These are phyloP conservation scores for Hydriomena furcata DNA, from an alignment of 2,888 invertebrate species.

Conservation along the genomic window DNA sequence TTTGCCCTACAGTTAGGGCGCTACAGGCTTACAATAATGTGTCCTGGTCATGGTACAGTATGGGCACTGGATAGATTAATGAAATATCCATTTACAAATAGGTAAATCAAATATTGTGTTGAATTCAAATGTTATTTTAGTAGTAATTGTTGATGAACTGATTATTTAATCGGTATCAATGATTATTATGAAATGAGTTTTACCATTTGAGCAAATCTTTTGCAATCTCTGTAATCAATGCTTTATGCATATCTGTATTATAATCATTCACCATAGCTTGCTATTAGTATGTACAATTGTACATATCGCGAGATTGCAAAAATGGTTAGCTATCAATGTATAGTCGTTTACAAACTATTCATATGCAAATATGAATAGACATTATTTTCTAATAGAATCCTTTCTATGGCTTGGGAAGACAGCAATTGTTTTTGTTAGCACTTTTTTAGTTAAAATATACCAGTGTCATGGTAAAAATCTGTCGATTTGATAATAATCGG, in stretches of 20 bases:
- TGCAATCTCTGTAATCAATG: background rate
- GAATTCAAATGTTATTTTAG: background rate
- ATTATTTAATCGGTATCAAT: background rate
- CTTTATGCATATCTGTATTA: conserved; percentile 10
- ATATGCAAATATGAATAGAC: background rate
- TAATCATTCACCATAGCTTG: conserved; percentile 8
- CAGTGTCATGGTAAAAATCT: conserved; percentile 21
- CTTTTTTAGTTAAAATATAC: too few relatives aligned
- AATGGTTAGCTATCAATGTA: background rate
- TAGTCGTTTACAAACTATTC: background rate
- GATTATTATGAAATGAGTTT: background rate
- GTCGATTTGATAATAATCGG: conserved; percentile 31
- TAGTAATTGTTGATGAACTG: background rate
- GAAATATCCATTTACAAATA: too few relatives aligned
- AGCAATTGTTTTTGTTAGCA: too few relatives aligned
- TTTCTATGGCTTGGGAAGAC: too few relatives aligned
- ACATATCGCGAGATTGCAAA: background rate
- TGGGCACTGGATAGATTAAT: too few relatives aligned
- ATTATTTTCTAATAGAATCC: too few relatives aligned
- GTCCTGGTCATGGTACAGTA: too few relatives aligned
- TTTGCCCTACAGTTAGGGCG: too few relatives aligned
- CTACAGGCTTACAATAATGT: too few relatives aligned
- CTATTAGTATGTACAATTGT: background rate
- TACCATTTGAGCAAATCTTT: background rate
- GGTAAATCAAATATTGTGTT: too few relatives aligned